Percentiles rank a stretch among this genome's conserved stretches.
Conservation (phyloP, 2,113 vertebrate genomes). For the Crotalus horridus region DNA sequence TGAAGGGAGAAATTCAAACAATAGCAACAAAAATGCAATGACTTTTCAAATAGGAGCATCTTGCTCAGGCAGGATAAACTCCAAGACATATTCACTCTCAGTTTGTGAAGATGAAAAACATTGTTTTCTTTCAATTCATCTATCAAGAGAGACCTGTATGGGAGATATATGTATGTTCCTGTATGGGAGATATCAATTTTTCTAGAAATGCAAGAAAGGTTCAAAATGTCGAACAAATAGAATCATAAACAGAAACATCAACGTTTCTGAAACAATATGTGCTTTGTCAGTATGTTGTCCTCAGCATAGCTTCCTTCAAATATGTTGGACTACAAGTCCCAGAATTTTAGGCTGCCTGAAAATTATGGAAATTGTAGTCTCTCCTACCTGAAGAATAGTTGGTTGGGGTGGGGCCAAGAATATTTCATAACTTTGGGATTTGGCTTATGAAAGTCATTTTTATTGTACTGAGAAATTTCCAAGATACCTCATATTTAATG, state of each 20-base stretch:
- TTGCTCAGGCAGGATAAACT: not conserved
- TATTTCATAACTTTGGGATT: not conserved
- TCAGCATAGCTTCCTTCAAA: not conserved
- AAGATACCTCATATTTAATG: fast-evolving
- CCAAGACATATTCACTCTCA: not conserved
- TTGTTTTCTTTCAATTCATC: not conserved
- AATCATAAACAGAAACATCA: not conserved
- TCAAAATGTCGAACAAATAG: not conserved
- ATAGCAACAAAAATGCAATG: not conserved
- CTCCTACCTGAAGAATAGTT: not conserved
- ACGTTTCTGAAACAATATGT: fast-evolving
- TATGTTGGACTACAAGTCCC: not conserved
- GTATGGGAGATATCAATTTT: no score
- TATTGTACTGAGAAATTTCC: not conserved
- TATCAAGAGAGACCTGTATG: not conserved
- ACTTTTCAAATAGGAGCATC: not conserved
- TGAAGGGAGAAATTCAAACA: not conserved
- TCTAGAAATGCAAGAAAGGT: not conserved
- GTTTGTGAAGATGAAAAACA: not conserved
- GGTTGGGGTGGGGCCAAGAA: not conserved
- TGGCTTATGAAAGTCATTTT: not conserved
- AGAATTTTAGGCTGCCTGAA: not conserved
- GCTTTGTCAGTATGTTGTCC: not conserved
- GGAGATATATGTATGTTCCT: not conserved
- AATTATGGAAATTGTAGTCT: not conserved